Conservation (phyloP, 2,797 vertebrate species). For the Philypnodon macrostomus region DNA sequence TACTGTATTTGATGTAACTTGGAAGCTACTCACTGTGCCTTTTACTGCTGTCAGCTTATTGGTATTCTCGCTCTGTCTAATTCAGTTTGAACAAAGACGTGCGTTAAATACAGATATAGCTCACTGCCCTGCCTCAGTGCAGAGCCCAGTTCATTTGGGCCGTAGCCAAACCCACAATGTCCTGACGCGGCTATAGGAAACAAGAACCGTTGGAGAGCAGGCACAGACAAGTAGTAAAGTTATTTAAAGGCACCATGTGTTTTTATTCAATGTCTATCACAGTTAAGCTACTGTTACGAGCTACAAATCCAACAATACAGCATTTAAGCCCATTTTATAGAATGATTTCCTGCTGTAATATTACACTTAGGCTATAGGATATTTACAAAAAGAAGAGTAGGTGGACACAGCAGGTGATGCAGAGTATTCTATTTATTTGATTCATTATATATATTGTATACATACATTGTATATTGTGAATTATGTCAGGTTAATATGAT, state of each 20-base stretch:
- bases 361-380: too few species aligned
- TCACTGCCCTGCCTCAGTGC: background rate
- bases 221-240: conserved; percentile 41
- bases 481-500: too few species aligned
- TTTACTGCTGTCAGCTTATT: background rate
- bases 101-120: background rate
- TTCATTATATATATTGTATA: too few species aligned
- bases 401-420: too few species aligned
- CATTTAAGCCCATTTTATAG: background rate
- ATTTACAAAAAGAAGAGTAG: too few species aligned
- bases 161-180: conserved; percentile 10
- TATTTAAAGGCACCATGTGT: conserved; percentile 59
- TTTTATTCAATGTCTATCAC: conserved; percentile 32
- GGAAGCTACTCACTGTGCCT: background rate
- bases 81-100: background rate
- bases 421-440: too few species aligned
- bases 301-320: background rate
- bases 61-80: background rate
- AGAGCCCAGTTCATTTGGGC: conserved; percentile 3
- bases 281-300: conserved; percentile 10
- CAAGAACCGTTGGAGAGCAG: conserved; percentile 13
- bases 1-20: conserved; percentile 38
- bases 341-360: background rate
- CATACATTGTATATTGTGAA: too few species aligned
- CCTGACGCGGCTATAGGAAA: conserved; percentile 14